These are phyloP conservation scores for Musca vetustissima DNA, from an alignment of 1,140 invertebrate genomes.

Conservation along the genomic window DNA sequence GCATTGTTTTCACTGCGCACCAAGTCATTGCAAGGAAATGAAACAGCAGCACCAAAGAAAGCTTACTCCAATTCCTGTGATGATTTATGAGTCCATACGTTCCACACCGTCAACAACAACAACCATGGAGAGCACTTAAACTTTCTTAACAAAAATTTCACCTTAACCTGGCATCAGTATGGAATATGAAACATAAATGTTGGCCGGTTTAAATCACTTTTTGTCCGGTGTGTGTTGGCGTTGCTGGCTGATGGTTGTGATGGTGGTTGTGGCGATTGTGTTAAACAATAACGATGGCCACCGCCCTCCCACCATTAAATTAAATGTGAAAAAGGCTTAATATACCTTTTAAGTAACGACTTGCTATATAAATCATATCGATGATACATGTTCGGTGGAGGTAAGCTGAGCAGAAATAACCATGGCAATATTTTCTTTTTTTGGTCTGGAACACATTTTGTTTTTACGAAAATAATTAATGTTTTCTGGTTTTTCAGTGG, in stretches of 20 bases:
- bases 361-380: conserved; percentile 21
- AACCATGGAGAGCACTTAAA: background rate
- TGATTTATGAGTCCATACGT: conserved; percentile 7
- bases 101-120: conserved; percentile 9
- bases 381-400: background rate
- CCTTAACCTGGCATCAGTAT: background rate
- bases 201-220: background rate
- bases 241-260: background rate
- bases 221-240: background rate
- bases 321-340: conserved; percentile 24
- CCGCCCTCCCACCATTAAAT: conserved; percentile 20
- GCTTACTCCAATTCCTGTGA: background rate
- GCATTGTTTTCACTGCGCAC: conserved; percentile 2
- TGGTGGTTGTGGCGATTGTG: background rate
- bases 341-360: conserved; percentile 20
- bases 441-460: background rate
- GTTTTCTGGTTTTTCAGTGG: conserved; percentile 5
- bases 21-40: background rate
- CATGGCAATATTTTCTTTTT: background rate
- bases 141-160: conserved; percentile 21
- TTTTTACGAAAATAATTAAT: conserved; percentile 10
- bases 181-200: background rate
- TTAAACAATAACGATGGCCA: conserved; percentile 16
- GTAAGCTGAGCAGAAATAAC: no score
- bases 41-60: no score